Base-by-base conservation (phyloP, 2,888 invertebrate genomes). In the Parascotia fuliginaria region DNA sequence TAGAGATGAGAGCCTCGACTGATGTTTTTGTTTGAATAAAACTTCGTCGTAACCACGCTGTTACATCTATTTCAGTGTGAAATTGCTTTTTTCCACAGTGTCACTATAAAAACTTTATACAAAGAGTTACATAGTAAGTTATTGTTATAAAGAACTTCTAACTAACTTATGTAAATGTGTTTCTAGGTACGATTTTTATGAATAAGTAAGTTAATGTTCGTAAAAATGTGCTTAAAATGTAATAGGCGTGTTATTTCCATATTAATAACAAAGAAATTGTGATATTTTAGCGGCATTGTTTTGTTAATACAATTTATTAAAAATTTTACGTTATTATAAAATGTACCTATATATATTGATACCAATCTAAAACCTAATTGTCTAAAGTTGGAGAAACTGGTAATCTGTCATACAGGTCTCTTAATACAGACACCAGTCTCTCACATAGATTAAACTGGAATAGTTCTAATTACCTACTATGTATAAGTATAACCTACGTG, bases 1-100 rank as follows among this genome's bases (percentile, higher is more conserved):
- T 79, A 79, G 68, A 73, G 68, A 83, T 82, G 78, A 77, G 75
- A n/a, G n/a, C 63, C 72, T 65, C 70, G 53, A 76, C 39, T 34
- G 67, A 70, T 71, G 55, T 58, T 53, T 58, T 75, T 72, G 71
- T 80, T 79, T 75, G 59, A 59, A 69, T 55, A 74, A 65, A 76
- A 75, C 67, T 71, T 77, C 71, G 14, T 28, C 39, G 22, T 48
- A 40, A 42, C 52, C 38, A 57, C 60, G 48, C 36, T 55, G 44
- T 28, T 54, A 57, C 65, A 71, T 67, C 65, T 68, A 65, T 72
- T 67, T 60, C 54, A 39, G 49, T 40, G 37, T 55, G 56, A 62
- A 70, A 76, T 74, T 64, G 65, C 66, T 69, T 75, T 73, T 73
- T 66, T 48, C 42, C 29, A 57, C 42, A 39, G 46, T 57, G 60